phyloP scores from a whole-genome alignment of 2,797 vertebrate genomes.

The Fundulus diaphanus region DNA sequence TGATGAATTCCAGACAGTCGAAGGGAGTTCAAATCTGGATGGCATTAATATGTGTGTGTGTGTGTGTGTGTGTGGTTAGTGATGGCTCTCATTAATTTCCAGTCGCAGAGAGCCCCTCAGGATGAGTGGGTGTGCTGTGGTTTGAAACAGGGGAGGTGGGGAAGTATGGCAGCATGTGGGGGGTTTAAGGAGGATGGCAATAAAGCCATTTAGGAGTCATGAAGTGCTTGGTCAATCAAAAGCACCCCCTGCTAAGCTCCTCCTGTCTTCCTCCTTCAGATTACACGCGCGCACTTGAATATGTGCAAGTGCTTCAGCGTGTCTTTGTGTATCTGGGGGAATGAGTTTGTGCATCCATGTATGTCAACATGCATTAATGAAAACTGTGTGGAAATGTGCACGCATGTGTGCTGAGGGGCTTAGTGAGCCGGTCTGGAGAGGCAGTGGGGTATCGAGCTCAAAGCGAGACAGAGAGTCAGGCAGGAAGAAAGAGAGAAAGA shows the following conservation, averaged over 20 bases:
- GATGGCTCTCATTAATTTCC: slow-evolving; percentile 62
- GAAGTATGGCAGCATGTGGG: neutral
- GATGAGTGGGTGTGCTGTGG: slow-evolving; percentile 28
- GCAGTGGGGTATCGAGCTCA: slow-evolving; percentile 48
- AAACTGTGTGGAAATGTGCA: neutral
- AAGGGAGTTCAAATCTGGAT: slow-evolving; percentile 35
- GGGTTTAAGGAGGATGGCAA: slow-evolving; percentile 50
- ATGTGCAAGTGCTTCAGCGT: neutral
- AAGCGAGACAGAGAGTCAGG: slow-evolving; percentile 25
- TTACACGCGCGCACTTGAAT: neutral
- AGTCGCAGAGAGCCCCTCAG: slow-evolving; percentile 28
- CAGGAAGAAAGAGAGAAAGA: slow-evolving; percentile 14
- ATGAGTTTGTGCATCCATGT: slow-evolving; percentile 21
- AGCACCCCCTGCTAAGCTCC: slow-evolving; percentile 45
- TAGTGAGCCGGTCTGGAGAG: slow-evolving; percentile 37
- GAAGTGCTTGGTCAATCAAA: slow-evolving; percentile 68
- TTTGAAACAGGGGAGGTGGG: slow-evolving; percentile 25
- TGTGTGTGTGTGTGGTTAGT: slow-evolving; percentile 18
- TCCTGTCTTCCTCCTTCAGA: slow-evolving; percentile 38
- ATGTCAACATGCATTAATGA: slow-evolving; percentile 16
- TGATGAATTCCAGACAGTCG: slow-evolving; percentile 50
- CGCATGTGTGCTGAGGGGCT: slow-evolving; percentile 7
- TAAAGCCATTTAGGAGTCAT: slow-evolving; percentile 63
- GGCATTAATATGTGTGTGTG: slow-evolving; percentile 27
- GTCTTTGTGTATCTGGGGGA: neutral